Base-by-base conservation (phyloP, 2,113 vertebrate genomes). In the Rhabdomys dilectus region DNA sequence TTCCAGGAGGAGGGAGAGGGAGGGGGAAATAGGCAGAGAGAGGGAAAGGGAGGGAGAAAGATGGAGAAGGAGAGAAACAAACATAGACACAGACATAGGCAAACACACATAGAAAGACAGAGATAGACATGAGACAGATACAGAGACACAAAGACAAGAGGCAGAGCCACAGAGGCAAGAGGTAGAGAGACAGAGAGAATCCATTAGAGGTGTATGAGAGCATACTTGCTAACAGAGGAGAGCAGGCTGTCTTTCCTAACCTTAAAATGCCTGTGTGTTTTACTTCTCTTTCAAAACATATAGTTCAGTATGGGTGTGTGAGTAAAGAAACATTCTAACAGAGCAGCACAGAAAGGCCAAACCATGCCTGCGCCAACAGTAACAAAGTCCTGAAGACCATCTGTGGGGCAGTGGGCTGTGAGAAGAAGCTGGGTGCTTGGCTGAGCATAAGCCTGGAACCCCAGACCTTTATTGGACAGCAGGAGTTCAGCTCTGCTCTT, bases 1-100 rank as follows among this genome's bases (percentile, higher is more conserved):
- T n/a, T n/a, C n/a, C 13, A 16, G 56, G 51, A 9, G 51, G 51
- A 12, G 56, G 15, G 16, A 16, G 56, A 11, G 56, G 56, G 45
- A 48, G 45, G 45, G 45, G 45, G 45, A n/a, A n/a, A n/a, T 5
- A 48, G 3, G 0, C 7, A 2, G 15, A 1, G 75, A 12, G 3
- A 0, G 21, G 10, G 5, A 7, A 7, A 3, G 2, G 22, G 21
- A 2, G 5, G 58, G 6, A 5, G 21, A 7, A 7, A 2, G 60
- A 8, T 21, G 22, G 22, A 26, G 60, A 9, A 26, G 10, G 53
- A 53, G 53, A 15, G 53, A 11, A 15, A 11, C 11, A 11, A 15
- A 53, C 10, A 53, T 15, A 53, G 53, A 53, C 53, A 62, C 60
- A 62, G 22, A 62, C 22, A 7, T 21, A 62, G 60, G 60, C 60